A percentile compares a stretch with the other conserved stretches of the same genome.
Conservation (phyloP, 2,888 invertebrate genomes). For the Mythimna ferrago region DNA sequence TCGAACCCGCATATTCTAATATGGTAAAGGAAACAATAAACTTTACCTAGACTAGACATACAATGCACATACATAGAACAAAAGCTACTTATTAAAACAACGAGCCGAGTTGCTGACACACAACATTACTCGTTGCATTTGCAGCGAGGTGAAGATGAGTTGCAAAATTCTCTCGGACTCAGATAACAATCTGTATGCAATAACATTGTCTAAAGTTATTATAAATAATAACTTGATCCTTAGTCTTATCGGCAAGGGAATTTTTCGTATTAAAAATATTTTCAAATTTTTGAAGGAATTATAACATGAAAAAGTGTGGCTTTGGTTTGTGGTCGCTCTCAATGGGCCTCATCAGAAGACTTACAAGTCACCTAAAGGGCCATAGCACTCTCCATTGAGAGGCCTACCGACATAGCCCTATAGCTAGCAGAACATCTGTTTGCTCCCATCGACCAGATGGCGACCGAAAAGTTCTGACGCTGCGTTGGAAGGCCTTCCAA, state of each 20-base stretch:
- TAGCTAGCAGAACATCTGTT: too few species aligned
- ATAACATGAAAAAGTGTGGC: too few species aligned
- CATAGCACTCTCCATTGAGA: too few species aligned
- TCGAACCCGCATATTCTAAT: neutral
- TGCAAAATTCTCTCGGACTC: slow-evolving; percentile 47
- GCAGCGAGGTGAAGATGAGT: slow-evolving; percentile 18
- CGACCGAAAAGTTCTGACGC: too few species aligned
- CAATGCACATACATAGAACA: slow-evolving; percentile 2
- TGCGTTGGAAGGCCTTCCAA: too few species aligned
- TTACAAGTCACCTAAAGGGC: too few species aligned
- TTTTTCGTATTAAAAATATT: too few species aligned
- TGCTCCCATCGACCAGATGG: too few species aligned
- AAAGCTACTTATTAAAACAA: slow-evolving; percentile 8
- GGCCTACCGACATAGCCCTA: too few species aligned
- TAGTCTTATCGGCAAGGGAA: neutral
- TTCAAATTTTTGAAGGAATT: too few species aligned
- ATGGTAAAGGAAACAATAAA: neutral
- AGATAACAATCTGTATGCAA: slow-evolving; percentile 40
- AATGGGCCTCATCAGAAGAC: too few species aligned
- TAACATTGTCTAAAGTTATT: slow-evolving; percentile 44
- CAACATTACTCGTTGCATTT: slow-evolving; percentile 34
- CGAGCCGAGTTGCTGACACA: slow-evolving; percentile 15
- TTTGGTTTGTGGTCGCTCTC: too few species aligned
- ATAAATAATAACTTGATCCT: slow-evolving; percentile 48
- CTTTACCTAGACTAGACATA: neutral